Conservation (phyloP, 2,797 vertebrate species). For the Centroberyx gerrardi region DNA sequence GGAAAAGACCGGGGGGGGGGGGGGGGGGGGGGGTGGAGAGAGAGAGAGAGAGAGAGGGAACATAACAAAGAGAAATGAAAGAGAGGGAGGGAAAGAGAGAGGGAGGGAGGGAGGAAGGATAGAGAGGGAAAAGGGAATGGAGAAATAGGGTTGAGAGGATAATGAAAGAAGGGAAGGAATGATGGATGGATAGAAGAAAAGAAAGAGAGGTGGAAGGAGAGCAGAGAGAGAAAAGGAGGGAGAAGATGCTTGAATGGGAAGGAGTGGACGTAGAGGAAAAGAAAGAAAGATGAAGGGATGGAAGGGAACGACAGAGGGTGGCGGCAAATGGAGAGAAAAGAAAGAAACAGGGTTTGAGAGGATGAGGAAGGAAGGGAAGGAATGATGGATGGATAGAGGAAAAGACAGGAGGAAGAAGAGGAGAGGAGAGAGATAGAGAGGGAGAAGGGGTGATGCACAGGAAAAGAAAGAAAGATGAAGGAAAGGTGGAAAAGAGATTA, state of each 20-base stretch:
- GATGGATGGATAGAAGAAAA: not conserved
- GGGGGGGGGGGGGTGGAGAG: conserved; percentile 1
- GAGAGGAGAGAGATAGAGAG: not conserved
- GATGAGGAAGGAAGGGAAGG: too few species aligned
- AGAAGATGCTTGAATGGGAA: not conserved
- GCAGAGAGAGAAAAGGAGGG: too few species aligned
- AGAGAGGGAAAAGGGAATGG: not conserved
- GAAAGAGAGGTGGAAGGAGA: too few species aligned
- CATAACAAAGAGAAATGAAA: conserved; percentile 3
- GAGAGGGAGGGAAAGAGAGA: not conserved
- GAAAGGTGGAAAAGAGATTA: too few species aligned
- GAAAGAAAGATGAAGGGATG: not conserved
- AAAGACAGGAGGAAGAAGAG: not conserved
- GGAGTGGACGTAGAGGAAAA: not conserved
- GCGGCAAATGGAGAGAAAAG: too few species aligned
- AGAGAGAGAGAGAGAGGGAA: not conserved
- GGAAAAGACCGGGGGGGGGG: conserved; percentile 2
- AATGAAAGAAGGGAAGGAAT: too few species aligned
- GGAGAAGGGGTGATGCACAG: not conserved
- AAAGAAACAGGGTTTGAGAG: too few species aligned
- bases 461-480: too few species aligned
- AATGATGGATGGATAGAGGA: conserved; percentile 1
- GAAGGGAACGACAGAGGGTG: too few species aligned
- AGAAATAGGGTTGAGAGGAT: too few species aligned
- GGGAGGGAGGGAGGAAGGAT: not conserved